Percentiles rank a stretch among this genome's conserved stretches.
Conservation (phyloP, 2,113 vertebrate genomes). For the Girardinichthys multiradiatus region DNA sequence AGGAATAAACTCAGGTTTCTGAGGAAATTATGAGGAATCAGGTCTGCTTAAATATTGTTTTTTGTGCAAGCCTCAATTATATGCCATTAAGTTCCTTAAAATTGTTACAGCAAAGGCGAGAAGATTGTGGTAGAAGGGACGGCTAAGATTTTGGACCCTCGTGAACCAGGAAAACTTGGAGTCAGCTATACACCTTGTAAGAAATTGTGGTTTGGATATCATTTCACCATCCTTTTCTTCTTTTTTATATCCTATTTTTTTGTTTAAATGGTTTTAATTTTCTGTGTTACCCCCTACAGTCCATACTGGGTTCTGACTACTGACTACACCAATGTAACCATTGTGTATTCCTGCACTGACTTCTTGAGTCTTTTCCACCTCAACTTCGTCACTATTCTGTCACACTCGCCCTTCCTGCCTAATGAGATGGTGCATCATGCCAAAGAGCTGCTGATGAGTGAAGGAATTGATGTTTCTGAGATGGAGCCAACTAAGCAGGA, state of each 20-base stretch:
- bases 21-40: too few relatives aligned
- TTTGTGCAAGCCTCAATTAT: too few relatives aligned
- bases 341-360: constrained; percentile 17
- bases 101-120: constrained; percentile 8
- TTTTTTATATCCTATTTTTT: too few relatives aligned
- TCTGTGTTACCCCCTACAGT: background rate
- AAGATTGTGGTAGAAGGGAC: background rate
- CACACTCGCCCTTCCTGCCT: constrained; percentile 3
- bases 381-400: constrained; percentile 15
- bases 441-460: background rate
- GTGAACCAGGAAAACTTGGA: constrained; percentile 10
- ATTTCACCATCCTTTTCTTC: background rate
- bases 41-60: too few relatives aligned
- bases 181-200: constrained; percentile 12
- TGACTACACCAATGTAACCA: constrained; percentile 10
- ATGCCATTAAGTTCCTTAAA: too few relatives aligned
- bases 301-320: constrained; percentile 24
- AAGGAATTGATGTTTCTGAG: background rate
- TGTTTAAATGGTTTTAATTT: too few relatives aligned
- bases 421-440: background rate
- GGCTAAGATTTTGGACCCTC: background rate
- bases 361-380: background rate
- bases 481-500: constrained; percentile 15
- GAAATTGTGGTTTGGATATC: background rate
- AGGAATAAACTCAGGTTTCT: too few relatives aligned